phyloP scores from a whole-genome alignment of 2,113 vertebrate species.

The Microtus ochrogaster region DNA sequence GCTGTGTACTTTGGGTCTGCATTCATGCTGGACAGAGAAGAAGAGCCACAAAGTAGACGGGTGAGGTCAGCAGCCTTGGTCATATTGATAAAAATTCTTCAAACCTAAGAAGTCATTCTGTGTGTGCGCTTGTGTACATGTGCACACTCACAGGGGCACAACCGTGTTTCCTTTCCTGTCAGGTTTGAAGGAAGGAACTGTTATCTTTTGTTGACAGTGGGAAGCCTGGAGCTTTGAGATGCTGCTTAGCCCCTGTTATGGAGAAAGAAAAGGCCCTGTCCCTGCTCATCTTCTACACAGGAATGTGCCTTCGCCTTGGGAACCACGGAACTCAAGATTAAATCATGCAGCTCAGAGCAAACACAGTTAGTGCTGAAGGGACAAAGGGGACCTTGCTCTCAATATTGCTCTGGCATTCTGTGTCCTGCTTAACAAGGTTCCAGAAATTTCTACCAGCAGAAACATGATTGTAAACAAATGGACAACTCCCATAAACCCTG shows the following conservation, averaged over 20 bases:
- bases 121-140: not conserved
- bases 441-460: not conserved
- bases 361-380: not conserved
- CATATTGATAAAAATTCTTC: no score
- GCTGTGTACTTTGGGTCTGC: accelerated
- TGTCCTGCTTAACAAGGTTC: not conserved
- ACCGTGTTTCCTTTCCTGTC: no score
- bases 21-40: accelerated
- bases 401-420: not conserved
- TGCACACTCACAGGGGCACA: no score
- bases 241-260: accelerated
- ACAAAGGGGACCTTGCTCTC: not conserved
- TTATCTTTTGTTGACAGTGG: not conserved
- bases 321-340: not conserved
- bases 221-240: not conserved
- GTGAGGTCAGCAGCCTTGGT: accelerated
- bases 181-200: not conserved
- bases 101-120: no score
- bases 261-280: not conserved
- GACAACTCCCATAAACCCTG: accelerated
- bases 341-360: not conserved
- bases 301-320: not conserved
- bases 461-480: not conserved
- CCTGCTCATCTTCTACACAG: accelerated
- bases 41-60: accelerated